A percentile compares a stretch with the other conserved stretches of the same genome.
Evolutionary conservation across 2,113 vertebrate species (phyloP).

Genomic region (Alligator mississippiensis): DNA sequence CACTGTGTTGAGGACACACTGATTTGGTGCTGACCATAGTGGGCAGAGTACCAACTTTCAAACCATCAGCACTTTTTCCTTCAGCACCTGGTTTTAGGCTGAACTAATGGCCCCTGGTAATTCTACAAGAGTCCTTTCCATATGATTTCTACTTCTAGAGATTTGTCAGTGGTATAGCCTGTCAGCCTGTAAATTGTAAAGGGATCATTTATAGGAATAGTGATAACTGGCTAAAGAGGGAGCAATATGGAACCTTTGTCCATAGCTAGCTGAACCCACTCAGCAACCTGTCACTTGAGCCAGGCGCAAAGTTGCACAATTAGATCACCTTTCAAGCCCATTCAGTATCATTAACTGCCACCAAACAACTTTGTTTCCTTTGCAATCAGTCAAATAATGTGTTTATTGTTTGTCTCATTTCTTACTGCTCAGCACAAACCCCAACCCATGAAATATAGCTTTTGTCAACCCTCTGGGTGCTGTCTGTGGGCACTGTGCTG

Average conservation of each 20-base stretch:
- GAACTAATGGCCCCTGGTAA: not conserved
- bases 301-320: conserved; percentile 15
- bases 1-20: not conserved
- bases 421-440: not conserved
- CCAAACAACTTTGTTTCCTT: conserved; percentile 42
- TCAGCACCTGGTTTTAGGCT: not conserved
- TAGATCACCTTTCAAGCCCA: conserved; percentile 47
- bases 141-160: not conserved
- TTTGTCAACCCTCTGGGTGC: not conserved
- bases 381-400: conserved; percentile 65
- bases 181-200: not conserved
- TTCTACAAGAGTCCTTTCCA: not conserved
- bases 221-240: not conserved
- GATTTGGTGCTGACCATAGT: not conserved
- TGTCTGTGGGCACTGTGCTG: too few species aligned
- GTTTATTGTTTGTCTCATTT: conserved; percentile 51
- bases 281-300: not conserved
- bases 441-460: rapidly evolving
- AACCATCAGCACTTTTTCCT: not conserved
- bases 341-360: conserved; percentile 27
- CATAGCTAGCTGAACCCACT: rapidly evolving
- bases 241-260: not conserved
- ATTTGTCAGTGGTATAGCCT: not conserved
- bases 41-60: not conserved
- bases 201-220: not conserved